Conservation (phyloP, 1,140 invertebrate species). For the Lordiphosa collinella region DNA sequence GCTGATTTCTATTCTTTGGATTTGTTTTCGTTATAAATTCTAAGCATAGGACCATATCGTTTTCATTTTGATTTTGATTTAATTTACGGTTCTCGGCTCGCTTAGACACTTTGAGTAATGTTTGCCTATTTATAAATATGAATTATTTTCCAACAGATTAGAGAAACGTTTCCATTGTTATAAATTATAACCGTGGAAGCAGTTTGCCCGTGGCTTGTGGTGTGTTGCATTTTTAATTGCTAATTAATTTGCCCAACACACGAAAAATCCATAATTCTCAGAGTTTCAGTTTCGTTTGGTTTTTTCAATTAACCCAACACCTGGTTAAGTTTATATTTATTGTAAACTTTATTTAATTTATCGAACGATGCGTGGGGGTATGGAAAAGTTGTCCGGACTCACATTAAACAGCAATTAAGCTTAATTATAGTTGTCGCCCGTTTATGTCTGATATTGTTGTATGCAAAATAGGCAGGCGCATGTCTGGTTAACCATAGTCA, state of each 20-base stretch:
- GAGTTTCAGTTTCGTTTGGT: slow-evolving; percentile 12
- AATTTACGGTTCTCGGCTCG: slow-evolving; percentile 70
- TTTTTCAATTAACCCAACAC: slow-evolving; percentile 34
- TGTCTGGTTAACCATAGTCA: slow-evolving; percentile 16
- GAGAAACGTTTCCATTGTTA: slow-evolving; percentile 18
- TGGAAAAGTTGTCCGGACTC: slow-evolving; percentile 40
- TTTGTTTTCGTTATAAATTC: slow-evolving; percentile 69
- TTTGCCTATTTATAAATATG: slow-evolving; percentile 78
- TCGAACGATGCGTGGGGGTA: slow-evolving; percentile 25
- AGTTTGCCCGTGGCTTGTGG: slow-evolving; percentile 24
- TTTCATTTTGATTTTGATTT: slow-evolving; percentile 74
- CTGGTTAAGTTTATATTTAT: slow-evolving; percentile 52
- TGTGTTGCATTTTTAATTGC: slow-evolving; percentile 72
- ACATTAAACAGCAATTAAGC: slow-evolving; percentile 78
- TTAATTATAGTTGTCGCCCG: slow-evolving; percentile 77
- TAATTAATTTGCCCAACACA: slow-evolving; percentile 67
- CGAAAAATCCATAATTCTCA: slow-evolving; percentile 53
- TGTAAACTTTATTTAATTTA: slow-evolving; percentile 69
- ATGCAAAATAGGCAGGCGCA: slow-evolving; percentile 60
- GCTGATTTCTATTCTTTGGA: neutral
- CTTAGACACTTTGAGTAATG: slow-evolving; percentile 72
- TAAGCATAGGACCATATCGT: slow-evolving; percentile 68
- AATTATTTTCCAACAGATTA: slow-evolving; percentile 66
- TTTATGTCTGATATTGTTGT: slow-evolving; percentile 66
- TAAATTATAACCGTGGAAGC: neutral